Conservation (phyloP, 2,797 vertebrate species). For the Eulemur albifrons region DNA sequence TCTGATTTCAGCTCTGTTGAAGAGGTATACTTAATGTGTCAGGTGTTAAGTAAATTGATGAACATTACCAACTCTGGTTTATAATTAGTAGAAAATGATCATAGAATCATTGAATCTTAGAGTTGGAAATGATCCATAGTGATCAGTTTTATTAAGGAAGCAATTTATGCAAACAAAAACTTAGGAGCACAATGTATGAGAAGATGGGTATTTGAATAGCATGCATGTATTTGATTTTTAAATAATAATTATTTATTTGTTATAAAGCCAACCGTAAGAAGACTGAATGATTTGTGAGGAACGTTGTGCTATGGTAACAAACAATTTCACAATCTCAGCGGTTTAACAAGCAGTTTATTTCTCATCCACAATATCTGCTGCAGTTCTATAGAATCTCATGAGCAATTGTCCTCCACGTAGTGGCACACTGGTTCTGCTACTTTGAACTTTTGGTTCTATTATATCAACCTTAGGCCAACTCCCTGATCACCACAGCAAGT, state of each 20-base stretch:
- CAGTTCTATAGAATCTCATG: background rate
- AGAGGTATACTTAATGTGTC: constrained; percentile 69
- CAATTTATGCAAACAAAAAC: constrained; percentile 20
- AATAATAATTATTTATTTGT: background rate
- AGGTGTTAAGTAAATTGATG: constrained; percentile 58
- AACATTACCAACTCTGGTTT: constrained; percentile 33
- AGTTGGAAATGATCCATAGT: constrained; percentile 42
- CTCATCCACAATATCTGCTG: background rate
- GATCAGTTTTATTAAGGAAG: constrained; percentile 28
- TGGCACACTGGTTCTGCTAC: background rate
- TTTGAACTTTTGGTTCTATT: background rate
- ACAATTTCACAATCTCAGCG: background rate
- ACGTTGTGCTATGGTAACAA: background rate
- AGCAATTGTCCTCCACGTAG: background rate
- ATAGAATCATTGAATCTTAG: constrained; percentile 56
- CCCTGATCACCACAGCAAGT: background rate
- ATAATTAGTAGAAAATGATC: constrained; percentile 71
- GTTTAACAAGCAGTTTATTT: background rate
- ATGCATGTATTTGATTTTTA: background rate
- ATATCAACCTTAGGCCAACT: background rate
- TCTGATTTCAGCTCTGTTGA: constrained; percentile 62
- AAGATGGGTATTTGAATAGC: background rate
- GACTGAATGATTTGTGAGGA: background rate
- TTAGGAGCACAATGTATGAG: background rate
- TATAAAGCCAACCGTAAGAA: background rate